Evolutionary conservation across 2,888 invertebrate genomes (phyloP), one percentile per base, ranked within the genome.

Genomic region (Tethea ocularis): DNA sequence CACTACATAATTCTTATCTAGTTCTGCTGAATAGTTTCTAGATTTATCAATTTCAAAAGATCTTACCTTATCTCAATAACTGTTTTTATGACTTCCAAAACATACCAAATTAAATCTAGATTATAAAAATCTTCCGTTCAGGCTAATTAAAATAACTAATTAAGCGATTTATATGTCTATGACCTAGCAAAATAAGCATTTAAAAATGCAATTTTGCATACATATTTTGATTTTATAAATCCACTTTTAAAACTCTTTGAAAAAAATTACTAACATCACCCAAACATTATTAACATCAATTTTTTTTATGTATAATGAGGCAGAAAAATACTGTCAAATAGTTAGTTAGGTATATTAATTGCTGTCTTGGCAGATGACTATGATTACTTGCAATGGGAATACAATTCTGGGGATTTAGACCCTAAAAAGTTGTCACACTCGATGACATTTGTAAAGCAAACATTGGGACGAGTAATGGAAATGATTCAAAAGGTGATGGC

Each of bases 401-500:
- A 46, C 46, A 46, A 46, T 46, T 46, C 46, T 20, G 3, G 10
- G 46, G 46, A 46, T 20, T 20, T 7, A 10, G 10, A 46, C 46
- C 54, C 54, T 22, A 33, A 54, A 54, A 54, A 54, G 22, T 15
- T 54, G 54, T 54, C 54, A 54, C 33, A 54, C 33, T 54, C 54
- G 33, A 33, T 54, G 54, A 54, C 54, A 26, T 33, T 54, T 33
- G 36, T 17, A 54, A 20, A 36, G 54, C 54, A 54, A 33, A 54
- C 54, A 54, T 20, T 20, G 20, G 17, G 11, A 22, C 22, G 54
- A 54, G 54, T 54, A 54, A 54, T 54, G 54, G 54, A 13, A 33
- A 22, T 20, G 33, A 54, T 54, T 52, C 23, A 54, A 63, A 46
- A 58, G 56, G 56, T 66, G 67, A 67, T 68, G 66, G 66, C 64